These are phyloP conservation scores for Orchesella cincta DNA, from an alignment of 1,140 invertebrate species.

Conservation along the genomic window DNA sequence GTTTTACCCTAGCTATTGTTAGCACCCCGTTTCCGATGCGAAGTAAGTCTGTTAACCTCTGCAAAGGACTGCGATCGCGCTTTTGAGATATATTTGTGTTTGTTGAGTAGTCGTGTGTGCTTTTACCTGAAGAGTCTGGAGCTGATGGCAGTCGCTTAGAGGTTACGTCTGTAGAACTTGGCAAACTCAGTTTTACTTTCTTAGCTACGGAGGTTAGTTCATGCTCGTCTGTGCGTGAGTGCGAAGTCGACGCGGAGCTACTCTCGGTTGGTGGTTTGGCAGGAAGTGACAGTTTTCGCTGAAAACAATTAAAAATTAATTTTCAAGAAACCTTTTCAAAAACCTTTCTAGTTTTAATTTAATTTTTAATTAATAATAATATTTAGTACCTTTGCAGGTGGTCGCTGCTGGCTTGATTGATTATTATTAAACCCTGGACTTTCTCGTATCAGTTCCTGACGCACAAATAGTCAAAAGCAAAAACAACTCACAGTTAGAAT, in stretches of 20 bases:
- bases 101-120: not conserved
- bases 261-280: too few species aligned
- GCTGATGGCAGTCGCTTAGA: not conserved
- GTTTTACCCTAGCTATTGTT: not conserved
- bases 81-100: not conserved
- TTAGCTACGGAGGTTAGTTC: not conserved
- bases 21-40: not conserved
- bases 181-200: constrained; percentile 13
- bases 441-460: not conserved
- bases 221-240: not conserved
- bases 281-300: not conserved
- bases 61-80: not conserved
- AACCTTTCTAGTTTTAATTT: too few species aligned
- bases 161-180: constrained; percentile 6
- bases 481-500: not conserved
- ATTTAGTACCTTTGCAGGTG: not conserved
- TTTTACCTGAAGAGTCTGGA: not conserved
- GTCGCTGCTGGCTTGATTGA: not conserved
- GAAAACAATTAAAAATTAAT: not conserved
- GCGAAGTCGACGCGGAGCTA: too few species aligned
- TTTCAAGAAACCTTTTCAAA: too few species aligned
- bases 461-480: not conserved
- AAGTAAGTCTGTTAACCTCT: not conserved
- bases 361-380: too few species aligned
- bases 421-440: constrained; percentile 13